Conservation (phyloP, 1,140 invertebrate genomes). For the Pomacea maculata region DNA sequence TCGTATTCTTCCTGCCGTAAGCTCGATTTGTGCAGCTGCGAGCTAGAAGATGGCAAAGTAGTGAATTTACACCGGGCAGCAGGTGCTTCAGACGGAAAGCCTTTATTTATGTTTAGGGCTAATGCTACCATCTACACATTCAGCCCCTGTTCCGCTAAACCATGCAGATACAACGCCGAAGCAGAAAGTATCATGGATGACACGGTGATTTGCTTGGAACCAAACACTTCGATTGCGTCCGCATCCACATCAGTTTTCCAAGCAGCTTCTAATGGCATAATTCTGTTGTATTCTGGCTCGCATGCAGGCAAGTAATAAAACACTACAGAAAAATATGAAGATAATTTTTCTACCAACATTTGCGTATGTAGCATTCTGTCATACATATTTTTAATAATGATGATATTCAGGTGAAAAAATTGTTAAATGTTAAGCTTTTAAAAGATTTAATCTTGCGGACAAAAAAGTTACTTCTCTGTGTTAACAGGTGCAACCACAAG, state of each 20-base stretch:
- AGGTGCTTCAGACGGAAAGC: background rate
- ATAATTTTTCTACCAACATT: too few relatives aligned
- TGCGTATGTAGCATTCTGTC: too few relatives aligned
- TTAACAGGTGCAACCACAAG: background rate
- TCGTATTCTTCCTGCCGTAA: background rate
- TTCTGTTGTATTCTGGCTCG: too few relatives aligned
- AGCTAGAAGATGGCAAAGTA: background rate
- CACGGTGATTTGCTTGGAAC: background rate
- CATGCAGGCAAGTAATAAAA: too few relatives aligned
- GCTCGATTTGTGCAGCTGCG: slow-evolving; percentile 5
- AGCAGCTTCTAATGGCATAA: background rate
- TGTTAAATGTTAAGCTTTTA: background rate
- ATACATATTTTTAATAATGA: too few relatives aligned
- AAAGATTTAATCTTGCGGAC: background rate
- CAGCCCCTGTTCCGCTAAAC: slow-evolving; percentile 5
- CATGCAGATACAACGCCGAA: background rate
- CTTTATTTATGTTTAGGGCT: background rate
- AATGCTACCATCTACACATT: background rate
- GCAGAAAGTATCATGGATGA: background rate
- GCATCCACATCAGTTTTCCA: slow-evolving; percentile 1
- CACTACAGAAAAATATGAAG: too few relatives aligned
- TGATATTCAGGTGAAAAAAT: background rate
- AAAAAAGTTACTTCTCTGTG: background rate
- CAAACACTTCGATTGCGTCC: background rate
- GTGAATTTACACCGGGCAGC: slow-evolving; percentile 4